Evolutionary conservation across 2,888 invertebrate genomes (phyloP).

Genomic region (Amblyteles armatorius): DNA sequence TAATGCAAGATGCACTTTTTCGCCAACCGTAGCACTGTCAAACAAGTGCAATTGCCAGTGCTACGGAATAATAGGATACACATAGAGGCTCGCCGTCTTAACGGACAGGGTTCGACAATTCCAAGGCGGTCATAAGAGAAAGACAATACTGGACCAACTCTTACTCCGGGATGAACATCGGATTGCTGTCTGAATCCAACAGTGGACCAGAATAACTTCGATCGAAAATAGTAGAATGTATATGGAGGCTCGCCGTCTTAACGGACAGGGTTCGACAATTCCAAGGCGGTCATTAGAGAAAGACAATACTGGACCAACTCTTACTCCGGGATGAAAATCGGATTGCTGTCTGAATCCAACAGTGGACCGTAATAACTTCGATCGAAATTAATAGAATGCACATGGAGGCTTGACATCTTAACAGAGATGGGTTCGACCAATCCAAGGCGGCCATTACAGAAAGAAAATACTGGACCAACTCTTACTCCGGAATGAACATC

Average conservation of each 20-base stretch:
- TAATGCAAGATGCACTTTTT: too few relatives aligned
- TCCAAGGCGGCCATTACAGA: too few relatives aligned
- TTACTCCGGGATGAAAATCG: neutral
- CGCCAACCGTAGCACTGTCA: too few relatives aligned
- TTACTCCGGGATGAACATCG: neutral
- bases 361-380: neutral
- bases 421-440: too few relatives aligned
- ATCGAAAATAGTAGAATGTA: constrained; percentile 76
- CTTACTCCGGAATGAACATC: neutral
- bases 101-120: too few relatives aligned
- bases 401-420: constrained; percentile 76
- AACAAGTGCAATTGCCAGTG: too few relatives aligned
- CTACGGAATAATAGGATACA: too few relatives aligned
- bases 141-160: too few relatives aligned
- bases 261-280: too few relatives aligned
- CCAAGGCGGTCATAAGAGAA: too few relatives aligned
- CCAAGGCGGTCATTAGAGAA: too few relatives aligned
- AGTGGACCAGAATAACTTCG: neutral
- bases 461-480: too few relatives aligned
- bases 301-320: neutral
- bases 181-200: neutral
- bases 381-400: constrained; percentile 76
- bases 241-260: constrained; percentile 76
- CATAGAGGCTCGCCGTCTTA: constrained; percentile 76
- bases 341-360: neutral